phyloP scores from a whole-genome alignment of 2,888 invertebrate species.

The Disparrhopalites patrizii region DNA sequence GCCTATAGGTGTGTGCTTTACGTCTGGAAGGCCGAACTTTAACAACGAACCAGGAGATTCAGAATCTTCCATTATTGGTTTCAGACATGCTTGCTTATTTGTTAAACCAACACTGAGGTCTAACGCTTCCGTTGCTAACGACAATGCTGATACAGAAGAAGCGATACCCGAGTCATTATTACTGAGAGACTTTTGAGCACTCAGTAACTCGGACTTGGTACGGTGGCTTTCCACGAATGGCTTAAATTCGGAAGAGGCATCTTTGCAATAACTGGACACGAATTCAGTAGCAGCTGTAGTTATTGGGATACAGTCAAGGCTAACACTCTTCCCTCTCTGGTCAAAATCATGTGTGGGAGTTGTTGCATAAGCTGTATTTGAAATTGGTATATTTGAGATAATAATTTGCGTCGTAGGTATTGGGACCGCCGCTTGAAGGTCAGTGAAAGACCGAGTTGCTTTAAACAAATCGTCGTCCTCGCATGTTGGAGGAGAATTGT shows the following conservation, averaged over 20 bases:
- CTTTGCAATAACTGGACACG: no score
- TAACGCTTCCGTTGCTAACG: neutral
- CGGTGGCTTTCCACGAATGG: neutral
- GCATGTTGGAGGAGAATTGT: neutral
- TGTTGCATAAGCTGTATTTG: no score
- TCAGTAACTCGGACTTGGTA: neutral
- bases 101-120: conserved; percentile 9
- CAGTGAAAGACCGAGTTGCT: no score
- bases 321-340: no score
- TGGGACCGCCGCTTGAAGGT: no score
- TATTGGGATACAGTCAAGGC: no score
- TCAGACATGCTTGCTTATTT: neutral
- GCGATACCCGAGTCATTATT: neutral
- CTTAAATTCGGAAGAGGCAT: no score
- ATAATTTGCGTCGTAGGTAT: neutral
- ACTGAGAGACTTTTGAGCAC: neutral
- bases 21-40: neutral
- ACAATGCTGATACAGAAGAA: neutral
- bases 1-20: neutral
- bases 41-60: neutral
- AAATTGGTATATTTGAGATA: neutral
- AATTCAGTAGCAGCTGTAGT: no score
- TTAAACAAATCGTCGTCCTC: no score
- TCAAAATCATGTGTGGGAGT: no score
- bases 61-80: neutral